These are phyloP conservation scores for Laodelphax striatellus DNA, from an alignment of 1,140 invertebrate genomes.

Conservation along the genomic window DNA sequence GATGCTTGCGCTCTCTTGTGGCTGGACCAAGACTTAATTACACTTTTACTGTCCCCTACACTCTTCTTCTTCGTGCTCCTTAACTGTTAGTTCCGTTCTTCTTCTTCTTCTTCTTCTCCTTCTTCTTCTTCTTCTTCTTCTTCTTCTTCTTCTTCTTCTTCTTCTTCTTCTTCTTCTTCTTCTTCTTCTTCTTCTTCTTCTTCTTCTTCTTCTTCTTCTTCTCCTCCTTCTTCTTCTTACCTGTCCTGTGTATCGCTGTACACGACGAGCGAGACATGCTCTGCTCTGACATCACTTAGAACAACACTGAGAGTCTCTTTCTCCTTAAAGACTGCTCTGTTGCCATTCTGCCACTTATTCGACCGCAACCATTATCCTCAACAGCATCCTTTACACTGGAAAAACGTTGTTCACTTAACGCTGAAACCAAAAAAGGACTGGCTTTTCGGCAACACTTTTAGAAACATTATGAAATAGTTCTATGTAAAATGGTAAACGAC, in stretches of 20 bases:
- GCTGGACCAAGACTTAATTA: background rate
- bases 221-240: background rate
- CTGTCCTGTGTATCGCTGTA: background rate
- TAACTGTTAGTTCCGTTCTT: background rate
- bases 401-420: too few relatives aligned
- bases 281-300: too few relatives aligned
- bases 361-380: too few relatives aligned
- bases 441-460: too few relatives aligned
- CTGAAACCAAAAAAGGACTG: too few relatives aligned
- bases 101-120: background rate
- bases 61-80: background rate
- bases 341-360: too few relatives aligned
- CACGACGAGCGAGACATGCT: background rate
- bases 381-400: too few relatives aligned
- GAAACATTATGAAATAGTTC: too few relatives aligned
- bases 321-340: too few relatives aligned
- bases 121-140: background rate
- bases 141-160: background rate
- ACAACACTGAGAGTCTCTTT: too few relatives aligned
- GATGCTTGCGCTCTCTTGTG: background rate
- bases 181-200: too few relatives aligned
- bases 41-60: slow-evolving; percentile 1
- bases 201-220: background rate
- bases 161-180: background rate
- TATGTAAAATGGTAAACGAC: too few relatives aligned